A percentile compares a stretch with the other conserved stretches of the same genome.
Evolutionary conservation across 1,140 invertebrate species (phyloP).

Genomic region (Nephila pilipes): DNA sequence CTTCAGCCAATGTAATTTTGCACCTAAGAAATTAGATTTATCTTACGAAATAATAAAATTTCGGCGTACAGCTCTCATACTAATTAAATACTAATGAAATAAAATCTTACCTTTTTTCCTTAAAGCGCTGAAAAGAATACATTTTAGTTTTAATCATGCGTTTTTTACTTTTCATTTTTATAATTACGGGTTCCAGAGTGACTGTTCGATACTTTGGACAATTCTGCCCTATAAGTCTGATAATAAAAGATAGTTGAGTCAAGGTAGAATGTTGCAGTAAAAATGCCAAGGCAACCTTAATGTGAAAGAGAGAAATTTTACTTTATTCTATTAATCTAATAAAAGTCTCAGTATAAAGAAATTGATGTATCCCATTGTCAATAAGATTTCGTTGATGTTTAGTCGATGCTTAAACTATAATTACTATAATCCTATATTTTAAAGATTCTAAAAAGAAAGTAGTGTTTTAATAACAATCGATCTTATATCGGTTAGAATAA

Average conservation of each 20-base stretch:
- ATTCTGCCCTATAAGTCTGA: not conserved
- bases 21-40: too few relatives aligned
- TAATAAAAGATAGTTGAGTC: too few relatives aligned
- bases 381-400: not conserved
- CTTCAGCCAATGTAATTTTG: too few relatives aligned
- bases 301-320: too few relatives aligned
- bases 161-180: constrained; percentile 1
- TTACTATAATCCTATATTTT: not conserved
- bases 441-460: not conserved
- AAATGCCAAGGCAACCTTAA: too few relatives aligned
- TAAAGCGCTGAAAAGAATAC: not conserved
- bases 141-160: not conserved
- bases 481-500: not conserved
- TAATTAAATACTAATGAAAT: not conserved
- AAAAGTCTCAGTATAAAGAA: not conserved
- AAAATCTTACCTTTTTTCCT: not conserved
- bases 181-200: too few relatives aligned
- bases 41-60: too few relatives aligned
- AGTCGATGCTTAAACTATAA: not conserved
- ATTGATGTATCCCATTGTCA: not conserved
- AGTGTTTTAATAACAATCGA: not conserved
- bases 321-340: too few relatives aligned
- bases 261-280: too few relatives aligned
- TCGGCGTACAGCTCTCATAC: too few relatives aligned
- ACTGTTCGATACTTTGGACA: too few relatives aligned